These are phyloP conservation scores for Heterodera carotae DNA, from an alignment of 1,140 invertebrate species.

Conservation along the genomic window DNA sequence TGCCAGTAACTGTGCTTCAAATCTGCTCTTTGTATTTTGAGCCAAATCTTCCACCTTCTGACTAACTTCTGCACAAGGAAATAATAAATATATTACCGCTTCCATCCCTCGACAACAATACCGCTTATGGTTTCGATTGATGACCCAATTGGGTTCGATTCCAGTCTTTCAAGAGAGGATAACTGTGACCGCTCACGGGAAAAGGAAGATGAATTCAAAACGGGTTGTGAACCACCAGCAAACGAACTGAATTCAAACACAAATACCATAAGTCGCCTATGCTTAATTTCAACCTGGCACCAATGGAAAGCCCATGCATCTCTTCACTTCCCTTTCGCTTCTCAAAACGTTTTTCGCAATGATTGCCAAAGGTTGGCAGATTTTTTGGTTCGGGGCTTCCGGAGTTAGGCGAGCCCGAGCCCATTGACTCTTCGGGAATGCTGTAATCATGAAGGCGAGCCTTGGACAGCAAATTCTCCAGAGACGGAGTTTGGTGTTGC, in stretches of 20 bases:
- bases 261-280: too few species aligned
- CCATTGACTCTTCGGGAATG: slow-evolving; percentile 44
- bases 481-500: slow-evolving; percentile 61
- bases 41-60: background rate
- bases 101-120: slow-evolving; percentile 22
- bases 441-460: slow-evolving; percentile 44
- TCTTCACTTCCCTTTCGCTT: slow-evolving; percentile 27
- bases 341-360: slow-evolving; percentile 17
- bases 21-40: background rate
- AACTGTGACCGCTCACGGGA: slow-evolving; percentile 6
- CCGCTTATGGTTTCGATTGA: slow-evolving; percentile 34
- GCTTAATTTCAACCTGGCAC: slow-evolving; percentile 20
- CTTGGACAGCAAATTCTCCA: slow-evolving; percentile 59
- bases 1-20: background rate
- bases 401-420: slow-evolving; percentile 19
- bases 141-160: slow-evolving; percentile 14
- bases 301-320: slow-evolving; percentile 16
- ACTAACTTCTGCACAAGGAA: slow-evolving; percentile 2
- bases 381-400: slow-evolving; percentile 24
- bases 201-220: slow-evolving; percentile 26
- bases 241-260: slow-evolving; percentile 32
- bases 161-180: slow-evolving; percentile 15
- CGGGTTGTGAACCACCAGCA: slow-evolving; percentile 42
- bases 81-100: background rate
- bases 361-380: slow-evolving; percentile 24